Evolutionary conservation across 2,888 invertebrate genomes (phyloP), one percentile per base, ranked within the genome.

Genomic region (Drosophila mercatorum): DNA sequence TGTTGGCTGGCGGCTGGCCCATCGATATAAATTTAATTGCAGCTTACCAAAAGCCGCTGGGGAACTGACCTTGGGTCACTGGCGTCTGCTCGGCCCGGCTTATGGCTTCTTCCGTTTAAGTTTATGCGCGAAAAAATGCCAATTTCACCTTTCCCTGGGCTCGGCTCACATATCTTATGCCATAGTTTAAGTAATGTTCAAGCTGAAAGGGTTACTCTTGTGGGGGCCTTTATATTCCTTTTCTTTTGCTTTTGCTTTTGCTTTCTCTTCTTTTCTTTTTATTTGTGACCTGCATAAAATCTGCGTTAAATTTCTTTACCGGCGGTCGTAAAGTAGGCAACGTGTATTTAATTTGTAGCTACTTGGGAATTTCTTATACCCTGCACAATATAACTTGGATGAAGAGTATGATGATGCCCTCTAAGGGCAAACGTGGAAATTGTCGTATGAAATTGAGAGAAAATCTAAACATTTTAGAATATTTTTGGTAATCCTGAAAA

Each of bases 321-420:
- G 64, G 14, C 62, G 51, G 57, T 41, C 65, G 40, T 68, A 83
- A 82, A 80, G 80, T 83, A 65, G 80, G 75, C 62, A 65, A 65
- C 70, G 66, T 83, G 78, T 81, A 77, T 83, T 68, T 71, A 81
- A 83, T 71, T 83, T 69, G 63, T 31, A 64, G 66, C 72, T 72
- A 47, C 55, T 72, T 56, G 56, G 51, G 31, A 7, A 57, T 57
- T 66, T 43, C 31, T 0, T 4, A 59, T 72, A 51, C 72, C 64
- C 59, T 41, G 28, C 6, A 59, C 0, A 5, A 43, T 14, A n/a
- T 7, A 26, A 41, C 7, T 17, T 17, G 52, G 26, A 10, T 26
- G n/a, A 4, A n/a, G 26, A 11, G 26, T 12, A 14, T 34, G 31
- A 11, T 10, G 5, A 14, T 0, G 1, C 2, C 2, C 44, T 14